A percentile compares a stretch with the other conserved stretches of the same genome.
These are phyloP conservation scores for Malurus cyaneus DNA, from an alignment of 2,113 vertebrate genomes.

Conservation along the genomic window DNA sequence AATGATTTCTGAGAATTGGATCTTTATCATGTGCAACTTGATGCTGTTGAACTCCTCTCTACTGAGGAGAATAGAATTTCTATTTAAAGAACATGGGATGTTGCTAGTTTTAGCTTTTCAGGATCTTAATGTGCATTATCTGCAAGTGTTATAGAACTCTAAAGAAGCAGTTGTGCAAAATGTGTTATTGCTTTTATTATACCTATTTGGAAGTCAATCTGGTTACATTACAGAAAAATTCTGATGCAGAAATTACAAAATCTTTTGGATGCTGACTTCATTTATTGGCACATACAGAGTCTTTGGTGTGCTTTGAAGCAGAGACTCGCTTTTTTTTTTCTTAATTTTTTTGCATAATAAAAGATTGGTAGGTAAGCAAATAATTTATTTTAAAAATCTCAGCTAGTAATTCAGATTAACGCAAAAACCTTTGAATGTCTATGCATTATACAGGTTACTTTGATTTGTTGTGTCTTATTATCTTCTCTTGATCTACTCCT, in stretches of 20 bases:
- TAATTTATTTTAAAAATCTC: not conserved
- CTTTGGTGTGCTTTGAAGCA: not conserved
- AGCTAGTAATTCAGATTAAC: not conserved
- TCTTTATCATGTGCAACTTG: not conserved
- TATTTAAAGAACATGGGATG: not conserved
- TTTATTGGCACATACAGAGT: not conserved
- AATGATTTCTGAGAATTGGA: not conserved
- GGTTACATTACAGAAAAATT: not conserved
- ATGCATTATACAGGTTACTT: not conserved
- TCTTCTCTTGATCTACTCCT: not conserved
- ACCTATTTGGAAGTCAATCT: not conserved
- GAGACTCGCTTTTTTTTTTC: accelerated
- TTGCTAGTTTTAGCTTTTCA: not conserved
- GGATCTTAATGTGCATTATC: not conserved
- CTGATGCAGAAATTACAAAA: not conserved
- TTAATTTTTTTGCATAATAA: not conserved
- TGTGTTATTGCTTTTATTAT: not conserved
- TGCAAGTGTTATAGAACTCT: not conserved
- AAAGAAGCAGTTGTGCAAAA: not conserved
- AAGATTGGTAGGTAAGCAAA: not conserved
- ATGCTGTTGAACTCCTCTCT: not conserved
- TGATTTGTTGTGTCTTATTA: not conserved
- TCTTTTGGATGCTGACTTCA: not conserved
- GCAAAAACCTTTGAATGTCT: not conserved
- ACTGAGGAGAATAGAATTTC: not conserved